Conservation (phyloP, 2,113 vertebrate species). For the Rissa tridactyla region DNA sequence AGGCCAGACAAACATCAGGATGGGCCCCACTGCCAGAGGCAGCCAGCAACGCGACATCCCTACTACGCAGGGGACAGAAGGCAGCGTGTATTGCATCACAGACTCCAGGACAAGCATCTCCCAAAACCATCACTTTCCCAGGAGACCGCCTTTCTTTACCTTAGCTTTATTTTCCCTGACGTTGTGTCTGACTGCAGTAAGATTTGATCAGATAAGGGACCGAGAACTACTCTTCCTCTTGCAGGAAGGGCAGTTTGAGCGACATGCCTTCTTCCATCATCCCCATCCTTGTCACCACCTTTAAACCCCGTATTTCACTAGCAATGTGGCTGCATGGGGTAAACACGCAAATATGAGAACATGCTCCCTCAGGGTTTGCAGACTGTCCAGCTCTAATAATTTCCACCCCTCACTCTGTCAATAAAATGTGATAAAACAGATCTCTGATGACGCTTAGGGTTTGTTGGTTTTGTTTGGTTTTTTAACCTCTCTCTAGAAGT, state of each 20-base stretch:
- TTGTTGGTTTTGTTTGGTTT: not conserved
- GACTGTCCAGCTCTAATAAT: not conserved
- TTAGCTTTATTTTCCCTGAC: not conserved
- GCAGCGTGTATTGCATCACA: fast-evolving
- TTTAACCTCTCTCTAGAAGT: not conserved
- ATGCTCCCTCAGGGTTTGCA: not conserved
- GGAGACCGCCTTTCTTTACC: not conserved
- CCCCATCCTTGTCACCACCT: not conserved
- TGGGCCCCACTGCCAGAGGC: not conserved
- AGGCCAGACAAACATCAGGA: not conserved
- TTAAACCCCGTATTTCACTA: not conserved
- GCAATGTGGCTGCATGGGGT: not conserved
- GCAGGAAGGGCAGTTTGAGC: not conserved
- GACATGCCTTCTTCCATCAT: not conserved
- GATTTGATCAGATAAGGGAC: not conserved
- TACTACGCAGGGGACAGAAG: not conserved
- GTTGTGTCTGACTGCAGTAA: not conserved
- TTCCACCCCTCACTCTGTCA: not conserved
- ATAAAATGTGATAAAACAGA: not conserved
- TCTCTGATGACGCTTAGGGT: not conserved
- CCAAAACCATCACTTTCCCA: not conserved
- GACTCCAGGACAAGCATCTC: not conserved
- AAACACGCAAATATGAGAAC: not conserved
- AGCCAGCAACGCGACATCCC: not conserved
- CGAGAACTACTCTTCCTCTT: not conserved